phyloP scores from a whole-genome alignment of 2,797 vertebrate genomes.

The Gymnoscopelus braueri region DNA sequence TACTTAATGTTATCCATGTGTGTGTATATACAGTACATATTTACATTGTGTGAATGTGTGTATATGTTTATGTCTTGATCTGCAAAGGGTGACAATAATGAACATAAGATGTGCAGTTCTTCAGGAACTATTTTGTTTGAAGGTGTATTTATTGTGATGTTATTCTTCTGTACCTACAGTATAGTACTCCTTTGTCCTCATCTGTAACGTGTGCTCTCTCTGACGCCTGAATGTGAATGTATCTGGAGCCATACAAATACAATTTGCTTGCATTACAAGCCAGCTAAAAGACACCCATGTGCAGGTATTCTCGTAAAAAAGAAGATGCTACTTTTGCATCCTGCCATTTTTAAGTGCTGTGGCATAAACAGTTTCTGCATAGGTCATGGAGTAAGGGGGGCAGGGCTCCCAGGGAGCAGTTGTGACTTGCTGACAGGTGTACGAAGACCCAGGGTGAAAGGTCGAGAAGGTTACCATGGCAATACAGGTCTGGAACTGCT shows the following conservation, averaged over 20 bases:
- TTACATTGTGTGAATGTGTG: not conserved
- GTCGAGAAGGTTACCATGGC: slow-evolving; percentile 50
- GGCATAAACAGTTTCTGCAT: not conserved
- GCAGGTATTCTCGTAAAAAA: slow-evolving; percentile 12
- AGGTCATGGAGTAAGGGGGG: slow-evolving; percentile 4
- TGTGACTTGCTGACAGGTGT: slow-evolving; percentile 74
- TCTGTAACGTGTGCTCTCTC: too few species aligned
- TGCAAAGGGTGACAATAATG: not conserved
- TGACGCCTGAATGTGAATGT: too few species aligned
- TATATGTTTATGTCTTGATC: not conserved
- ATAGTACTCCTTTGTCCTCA: too few species aligned
- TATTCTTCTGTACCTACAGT: too few species aligned
- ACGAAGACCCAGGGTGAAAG: slow-evolving; percentile 48
- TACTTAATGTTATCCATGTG: too few species aligned
- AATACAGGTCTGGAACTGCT: slow-evolving; percentile 42
- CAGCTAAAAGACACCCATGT: too few species aligned
- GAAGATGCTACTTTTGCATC: not conserved
- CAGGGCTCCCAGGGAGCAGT: slow-evolving; percentile 46
- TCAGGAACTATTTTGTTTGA: too few species aligned
- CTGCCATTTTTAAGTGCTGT: not conserved
- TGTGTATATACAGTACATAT: too few species aligned
- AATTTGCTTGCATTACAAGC: too few species aligned
- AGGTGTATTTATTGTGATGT: too few species aligned
- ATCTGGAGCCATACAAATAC: too few species aligned
- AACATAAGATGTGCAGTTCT: too few species aligned